phyloP scores from a whole-genome alignment of 2,797 vertebrate genomes.

The Oreortyx pictus region DNA sequence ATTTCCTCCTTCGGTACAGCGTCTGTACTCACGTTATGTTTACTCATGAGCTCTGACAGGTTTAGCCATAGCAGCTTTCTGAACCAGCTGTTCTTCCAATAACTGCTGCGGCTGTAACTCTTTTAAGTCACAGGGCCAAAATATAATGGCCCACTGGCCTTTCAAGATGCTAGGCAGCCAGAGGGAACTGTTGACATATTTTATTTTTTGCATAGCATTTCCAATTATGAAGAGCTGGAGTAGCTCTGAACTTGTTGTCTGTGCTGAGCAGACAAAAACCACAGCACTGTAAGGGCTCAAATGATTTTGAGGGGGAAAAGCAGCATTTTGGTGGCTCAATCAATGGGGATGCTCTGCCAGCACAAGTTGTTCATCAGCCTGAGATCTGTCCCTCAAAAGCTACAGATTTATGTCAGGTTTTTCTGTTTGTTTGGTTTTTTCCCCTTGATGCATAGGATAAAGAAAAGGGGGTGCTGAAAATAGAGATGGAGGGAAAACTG shows the following conservation, averaged over 20 bases:
- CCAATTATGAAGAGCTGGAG: conserved; percentile 13
- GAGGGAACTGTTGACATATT: conserved; percentile 7
- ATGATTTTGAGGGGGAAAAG: background rate
- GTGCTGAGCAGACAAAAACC: background rate
- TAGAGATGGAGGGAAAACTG: background rate
- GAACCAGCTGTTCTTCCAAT: conserved; percentile 41
- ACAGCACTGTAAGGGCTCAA: background rate
- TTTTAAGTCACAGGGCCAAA: conserved; percentile 2
- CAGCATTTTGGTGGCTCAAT: background rate
- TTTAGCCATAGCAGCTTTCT: conserved; percentile 67
- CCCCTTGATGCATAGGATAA: background rate
- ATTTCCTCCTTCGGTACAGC: conserved; percentile 33
- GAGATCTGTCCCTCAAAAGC: background rate
- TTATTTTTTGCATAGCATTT: conserved; percentile 52
- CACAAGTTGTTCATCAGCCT: background rate
- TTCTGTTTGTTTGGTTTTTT: background rate
- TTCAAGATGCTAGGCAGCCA: background rate
- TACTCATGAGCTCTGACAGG: conserved; percentile 73
- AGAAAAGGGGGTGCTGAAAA: background rate
- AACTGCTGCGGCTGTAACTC: conserved; percentile 30
- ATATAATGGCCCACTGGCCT: background rate
- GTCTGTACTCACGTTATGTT: conserved; percentile 70
- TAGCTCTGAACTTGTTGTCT: conserved; percentile 59
- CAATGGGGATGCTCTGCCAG: background rate
- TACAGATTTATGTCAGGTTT: background rate